A percentile compares a stretch with the other conserved stretches of the same genome.
phyloP scores from a whole-genome alignment of 2,888 invertebrate species.

The Leptinotarsa rubiginosa region DNA sequence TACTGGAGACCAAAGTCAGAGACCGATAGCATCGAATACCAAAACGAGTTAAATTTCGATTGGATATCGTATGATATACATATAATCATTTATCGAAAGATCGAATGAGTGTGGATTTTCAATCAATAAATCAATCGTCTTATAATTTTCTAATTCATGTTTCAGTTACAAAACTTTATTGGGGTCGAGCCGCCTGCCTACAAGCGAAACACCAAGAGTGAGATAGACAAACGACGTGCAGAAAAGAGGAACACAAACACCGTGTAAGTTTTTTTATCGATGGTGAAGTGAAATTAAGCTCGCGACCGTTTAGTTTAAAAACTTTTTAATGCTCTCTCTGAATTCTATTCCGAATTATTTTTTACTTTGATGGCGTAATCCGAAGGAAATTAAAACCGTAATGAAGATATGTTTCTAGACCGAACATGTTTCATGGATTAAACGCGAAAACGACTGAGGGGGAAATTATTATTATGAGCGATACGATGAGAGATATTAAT shows the following conservation, averaged over 20 bases:
- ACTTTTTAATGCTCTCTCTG: constrained; percentile 52
- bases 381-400: constrained; percentile 55
- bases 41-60: too few relatives aligned
- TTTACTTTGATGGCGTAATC: constrained; percentile 55
- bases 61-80: too few relatives aligned
- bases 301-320: constrained; percentile 53
- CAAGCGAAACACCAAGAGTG: constrained; percentile 27
- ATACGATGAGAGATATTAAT: constrained; percentile 31
- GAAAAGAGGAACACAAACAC: constrained; percentile 14
- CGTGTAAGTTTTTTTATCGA: constrained; percentile 50
- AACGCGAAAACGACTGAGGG: constrained; percentile 26
- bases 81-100: too few relatives aligned
- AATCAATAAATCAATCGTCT: background rate
- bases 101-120: too few relatives aligned
- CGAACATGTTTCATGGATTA: constrained; percentile 41
- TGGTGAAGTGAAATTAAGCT: constrained; percentile 56
- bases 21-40: too few relatives aligned
- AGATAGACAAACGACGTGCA: constrained; percentile 32
- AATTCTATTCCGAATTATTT: constrained; percentile 54
- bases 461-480: constrained; percentile 35
- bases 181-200: background rate
- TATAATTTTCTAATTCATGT: background rate
- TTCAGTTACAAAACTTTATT: background rate
- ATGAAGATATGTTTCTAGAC: constrained; percentile 52
- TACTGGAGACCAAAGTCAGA: too few relatives aligned